phyloP scores from a whole-genome alignment of 2,797 vertebrate genomes.

The Pseudotriccus pelzelni region DNA sequence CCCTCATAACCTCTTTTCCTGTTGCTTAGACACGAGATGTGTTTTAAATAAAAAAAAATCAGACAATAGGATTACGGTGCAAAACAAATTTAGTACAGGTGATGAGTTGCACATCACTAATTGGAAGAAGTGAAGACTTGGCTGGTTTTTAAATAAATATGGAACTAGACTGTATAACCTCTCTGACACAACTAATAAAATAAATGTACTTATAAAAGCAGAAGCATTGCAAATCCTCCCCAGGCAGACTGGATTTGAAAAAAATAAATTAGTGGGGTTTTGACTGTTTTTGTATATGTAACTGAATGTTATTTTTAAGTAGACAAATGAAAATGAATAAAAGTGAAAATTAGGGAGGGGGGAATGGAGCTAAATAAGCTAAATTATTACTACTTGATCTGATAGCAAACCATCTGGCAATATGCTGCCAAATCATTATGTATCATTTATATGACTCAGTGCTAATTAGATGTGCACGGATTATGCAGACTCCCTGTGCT shows the following conservation, averaged over 20 bases:
- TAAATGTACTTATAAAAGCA: background rate
- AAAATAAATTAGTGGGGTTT: background rate
- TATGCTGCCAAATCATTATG: constrained; percentile 25
- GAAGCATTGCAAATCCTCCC: background rate
- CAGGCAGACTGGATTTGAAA: background rate
- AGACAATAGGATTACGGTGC: background rate
- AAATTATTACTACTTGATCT: constrained; percentile 22
- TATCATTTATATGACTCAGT: constrained; percentile 52
- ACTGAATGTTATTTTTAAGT: background rate
- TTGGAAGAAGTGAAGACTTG: background rate
- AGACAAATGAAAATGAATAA: background rate
- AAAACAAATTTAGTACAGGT: background rate
- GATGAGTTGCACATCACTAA: background rate
- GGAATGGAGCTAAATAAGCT: background rate
- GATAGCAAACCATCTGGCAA: constrained; percentile 41
- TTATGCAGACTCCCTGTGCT: constrained; percentile 28
- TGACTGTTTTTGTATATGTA: background rate
- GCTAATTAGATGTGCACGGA: constrained; percentile 7
- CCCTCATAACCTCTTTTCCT: background rate
- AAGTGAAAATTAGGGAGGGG: background rate
- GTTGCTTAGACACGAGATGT: background rate
- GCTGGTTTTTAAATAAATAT: background rate
- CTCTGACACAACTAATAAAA: background rate
- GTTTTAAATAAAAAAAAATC: background rate
- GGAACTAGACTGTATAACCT: background rate